Evolutionary conservation across 2,797 vertebrate species (phyloP).

Genomic region (Acipenser transmontanus): DNA sequence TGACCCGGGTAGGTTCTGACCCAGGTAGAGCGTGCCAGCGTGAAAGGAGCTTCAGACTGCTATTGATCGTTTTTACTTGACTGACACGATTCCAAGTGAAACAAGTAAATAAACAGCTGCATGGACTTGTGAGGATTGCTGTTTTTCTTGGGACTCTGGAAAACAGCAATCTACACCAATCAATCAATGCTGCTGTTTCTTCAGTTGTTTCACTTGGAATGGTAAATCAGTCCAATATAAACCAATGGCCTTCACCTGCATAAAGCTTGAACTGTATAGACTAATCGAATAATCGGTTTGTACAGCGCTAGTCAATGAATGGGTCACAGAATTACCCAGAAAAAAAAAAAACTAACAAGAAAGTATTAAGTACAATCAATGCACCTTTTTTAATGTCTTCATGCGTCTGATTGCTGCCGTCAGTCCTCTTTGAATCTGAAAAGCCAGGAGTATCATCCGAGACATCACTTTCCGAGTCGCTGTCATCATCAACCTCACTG

Average conservation of each 20-base stretch:
- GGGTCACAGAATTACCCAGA: too few relatives aligned
- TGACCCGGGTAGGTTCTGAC: too few relatives aligned
- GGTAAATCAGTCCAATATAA: background rate
- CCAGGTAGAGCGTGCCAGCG: too few relatives aligned
- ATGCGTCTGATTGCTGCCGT: constrained; percentile 20
- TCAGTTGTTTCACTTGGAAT: background rate
- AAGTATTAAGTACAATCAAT: too few relatives aligned
- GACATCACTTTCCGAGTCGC: constrained; percentile 12
- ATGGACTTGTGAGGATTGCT: too few relatives aligned
- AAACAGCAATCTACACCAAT: too few relatives aligned
- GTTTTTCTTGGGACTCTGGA: too few relatives aligned
- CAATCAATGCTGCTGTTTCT: too few relatives aligned
- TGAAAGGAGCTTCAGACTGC: too few relatives aligned
- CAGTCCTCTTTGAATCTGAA: background rate
- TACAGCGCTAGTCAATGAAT: background rate
- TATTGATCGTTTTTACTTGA: too few relatives aligned
- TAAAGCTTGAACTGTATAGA: background rate
- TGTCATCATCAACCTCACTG: constrained; percentile 7
- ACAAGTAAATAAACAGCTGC: too few relatives aligned
- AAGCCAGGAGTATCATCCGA: background rate
- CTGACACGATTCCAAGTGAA: too few relatives aligned
- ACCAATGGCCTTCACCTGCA: background rate
- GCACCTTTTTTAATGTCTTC: constrained; percentile 48
- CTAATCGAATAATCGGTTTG: background rate
- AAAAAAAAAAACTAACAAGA: background rate